Percentiles rank a stretch among this genome's conserved stretches.
Evolutionary conservation across 2,797 vertebrate species (phyloP).

Genomic region (Helostoma temminkii): DNA sequence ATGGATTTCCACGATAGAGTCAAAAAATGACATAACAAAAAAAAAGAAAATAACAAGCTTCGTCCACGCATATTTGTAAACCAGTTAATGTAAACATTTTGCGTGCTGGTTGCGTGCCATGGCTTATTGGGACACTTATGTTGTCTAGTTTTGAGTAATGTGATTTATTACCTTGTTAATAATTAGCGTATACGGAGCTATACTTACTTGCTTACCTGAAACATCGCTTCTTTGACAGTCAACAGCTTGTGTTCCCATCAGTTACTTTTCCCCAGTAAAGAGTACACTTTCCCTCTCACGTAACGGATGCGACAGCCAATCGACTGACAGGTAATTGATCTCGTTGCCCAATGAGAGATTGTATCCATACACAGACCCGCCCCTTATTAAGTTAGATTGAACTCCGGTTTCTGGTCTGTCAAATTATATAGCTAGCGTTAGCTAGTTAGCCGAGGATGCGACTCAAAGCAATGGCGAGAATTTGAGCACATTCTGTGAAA

Average conservation of each 20-base stretch:
- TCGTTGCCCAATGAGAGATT: slow-evolving; percentile 55
- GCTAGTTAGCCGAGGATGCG: slow-evolving; percentile 54
- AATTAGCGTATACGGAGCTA: not conserved
- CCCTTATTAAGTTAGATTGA: slow-evolving; percentile 68
- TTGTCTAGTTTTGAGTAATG: too few relatives aligned
- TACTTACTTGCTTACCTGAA: too few relatives aligned
- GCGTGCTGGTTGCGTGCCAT: too few relatives aligned
- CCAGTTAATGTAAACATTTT: too few relatives aligned
- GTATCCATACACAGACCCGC: not conserved
- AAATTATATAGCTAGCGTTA: slow-evolving; percentile 70
- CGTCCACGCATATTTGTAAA: too few relatives aligned
- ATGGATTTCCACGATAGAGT: too few relatives aligned
- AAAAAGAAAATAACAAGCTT: too few relatives aligned
- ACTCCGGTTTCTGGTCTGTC: slow-evolving; percentile 64
- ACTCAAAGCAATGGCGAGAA: slow-evolving; percentile 35
- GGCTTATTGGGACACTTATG: too few relatives aligned
- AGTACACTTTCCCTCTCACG: not conserved
- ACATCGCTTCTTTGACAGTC: not conserved
- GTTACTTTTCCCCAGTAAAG: not conserved
- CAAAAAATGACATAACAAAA: too few relatives aligned
- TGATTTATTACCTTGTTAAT: not conserved
- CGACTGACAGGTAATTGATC: not conserved
- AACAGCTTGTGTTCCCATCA: not conserved
- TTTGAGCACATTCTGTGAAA: slow-evolving; percentile 23
- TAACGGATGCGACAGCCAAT: slow-evolving; percentile 53